Evolutionary conservation across 2,888 invertebrate genomes (phyloP).

Genomic region (Ormyrus thymus): DNA sequence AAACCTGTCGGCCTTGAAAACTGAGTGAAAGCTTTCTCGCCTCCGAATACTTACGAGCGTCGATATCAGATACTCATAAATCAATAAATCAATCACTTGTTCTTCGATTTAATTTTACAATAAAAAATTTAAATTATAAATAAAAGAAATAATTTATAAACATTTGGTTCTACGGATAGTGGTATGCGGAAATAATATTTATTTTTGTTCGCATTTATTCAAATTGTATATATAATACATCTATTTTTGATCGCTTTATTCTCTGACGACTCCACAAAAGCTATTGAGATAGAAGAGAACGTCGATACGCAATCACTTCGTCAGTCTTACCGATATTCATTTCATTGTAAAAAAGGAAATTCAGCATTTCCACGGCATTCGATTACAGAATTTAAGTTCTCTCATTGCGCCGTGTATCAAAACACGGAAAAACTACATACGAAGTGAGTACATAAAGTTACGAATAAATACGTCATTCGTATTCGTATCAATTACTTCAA

Average conservation of each 20-base stretch:
- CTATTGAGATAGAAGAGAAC: slow-evolving; percentile 4
- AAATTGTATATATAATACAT: slow-evolving; percentile 36
- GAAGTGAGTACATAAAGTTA: slow-evolving; percentile 12
- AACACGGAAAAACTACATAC: slow-evolving; percentile 12
- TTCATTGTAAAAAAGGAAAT: slow-evolving; percentile 15
- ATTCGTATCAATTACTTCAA: background rate
- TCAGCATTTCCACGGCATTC: background rate
- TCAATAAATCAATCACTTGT: slow-evolving; percentile 31
- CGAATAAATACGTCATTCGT: background rate
- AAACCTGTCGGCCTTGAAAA: slow-evolving; percentile 52
- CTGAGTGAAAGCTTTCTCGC: slow-evolving; percentile 33
- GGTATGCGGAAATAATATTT: background rate
- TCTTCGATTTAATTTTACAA: background rate
- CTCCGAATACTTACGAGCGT: background rate
- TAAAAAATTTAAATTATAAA: background rate
- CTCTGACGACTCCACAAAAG: slow-evolving; percentile 16
- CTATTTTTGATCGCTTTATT: slow-evolving; percentile 34
- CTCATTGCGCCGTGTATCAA: background rate
- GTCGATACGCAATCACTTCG: slow-evolving; percentile 29
- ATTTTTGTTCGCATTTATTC: slow-evolving; percentile 35
- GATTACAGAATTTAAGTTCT: slow-evolving; percentile 5
- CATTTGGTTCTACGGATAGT: background rate
- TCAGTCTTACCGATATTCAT: slow-evolving; percentile 34
- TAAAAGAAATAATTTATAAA: background rate
- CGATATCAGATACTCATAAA: slow-evolving; percentile 5